A percentile compares a stretch with the other conserved stretches of the same genome.
Conservation (phyloP, 2,797 vertebrate genomes). For the Anguilla obscura region DNA sequence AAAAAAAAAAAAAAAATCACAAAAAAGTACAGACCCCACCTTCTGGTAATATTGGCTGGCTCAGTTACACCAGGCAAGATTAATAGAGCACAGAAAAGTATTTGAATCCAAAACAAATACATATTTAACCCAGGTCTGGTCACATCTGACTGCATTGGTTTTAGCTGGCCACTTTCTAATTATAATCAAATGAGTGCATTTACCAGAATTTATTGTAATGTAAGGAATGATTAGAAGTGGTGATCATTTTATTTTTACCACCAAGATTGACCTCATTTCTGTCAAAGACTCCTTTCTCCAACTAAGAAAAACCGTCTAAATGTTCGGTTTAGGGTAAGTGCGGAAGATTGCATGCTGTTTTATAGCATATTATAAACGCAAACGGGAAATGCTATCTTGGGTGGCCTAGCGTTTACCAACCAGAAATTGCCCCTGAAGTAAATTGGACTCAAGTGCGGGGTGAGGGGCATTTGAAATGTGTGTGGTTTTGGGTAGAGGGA, state of each 20-base stretch:
- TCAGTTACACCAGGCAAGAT: no score
- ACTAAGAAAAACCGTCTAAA: background rate
- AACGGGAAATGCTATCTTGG: constrained; percentile 33
- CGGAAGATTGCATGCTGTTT: background rate
- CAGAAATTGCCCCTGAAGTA: constrained; percentile 39
- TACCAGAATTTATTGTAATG: background rate
- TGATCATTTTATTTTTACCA: background rate
- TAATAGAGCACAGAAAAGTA: no score
- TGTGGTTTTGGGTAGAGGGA: constrained; percentile 38
- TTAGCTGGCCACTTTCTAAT: background rate
- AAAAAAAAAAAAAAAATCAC: no score
- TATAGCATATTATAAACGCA: constrained; percentile 40
- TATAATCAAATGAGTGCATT: background rate
- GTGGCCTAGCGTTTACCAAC: constrained; percentile 33
- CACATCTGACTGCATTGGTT: background rate
- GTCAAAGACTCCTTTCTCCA: background rate
- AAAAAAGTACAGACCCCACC: no score
- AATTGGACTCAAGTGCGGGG: constrained; percentile 47
- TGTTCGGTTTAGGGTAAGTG: background rate
- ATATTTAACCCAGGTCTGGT: no score
- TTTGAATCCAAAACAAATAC: no score
- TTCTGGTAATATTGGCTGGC: no score
- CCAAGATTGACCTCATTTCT: background rate
- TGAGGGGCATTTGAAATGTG: constrained; percentile 45
- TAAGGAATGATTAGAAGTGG: background rate